Conservation (phyloP, 2,113 vertebrate genomes). For the Syrmaticus mikado region DNA sequence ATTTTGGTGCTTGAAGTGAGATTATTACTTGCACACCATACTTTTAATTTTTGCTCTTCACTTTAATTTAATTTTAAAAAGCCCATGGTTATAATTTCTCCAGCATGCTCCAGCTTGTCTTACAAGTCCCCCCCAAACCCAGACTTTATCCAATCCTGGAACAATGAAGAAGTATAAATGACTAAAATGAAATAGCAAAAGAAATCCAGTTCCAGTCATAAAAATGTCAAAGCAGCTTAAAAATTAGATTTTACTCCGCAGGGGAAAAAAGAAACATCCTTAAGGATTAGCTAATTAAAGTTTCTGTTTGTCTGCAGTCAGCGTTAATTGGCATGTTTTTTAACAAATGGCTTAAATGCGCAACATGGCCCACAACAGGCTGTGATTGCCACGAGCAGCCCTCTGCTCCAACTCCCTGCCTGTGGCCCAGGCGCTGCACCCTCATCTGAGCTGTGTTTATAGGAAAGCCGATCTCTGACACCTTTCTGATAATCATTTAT, state of each 20-base stretch:
- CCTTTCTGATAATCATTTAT: neutral
- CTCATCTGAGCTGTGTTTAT: neutral
- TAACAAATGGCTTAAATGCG: neutral
- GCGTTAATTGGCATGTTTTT: neutral
- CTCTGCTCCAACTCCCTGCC: neutral
- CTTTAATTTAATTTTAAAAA: constrained; percentile 51
- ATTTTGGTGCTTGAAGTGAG: neutral
- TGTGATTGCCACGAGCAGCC: neutral
- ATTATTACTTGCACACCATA: neutral
- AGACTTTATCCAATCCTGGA: constrained; percentile 23
- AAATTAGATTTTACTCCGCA: neutral
- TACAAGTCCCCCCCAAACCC: neutral
- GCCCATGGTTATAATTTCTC: constrained; percentile 7
- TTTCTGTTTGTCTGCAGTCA: neutral
- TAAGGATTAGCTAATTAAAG: constrained; percentile 18
- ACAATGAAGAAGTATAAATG: constrained; percentile 30
- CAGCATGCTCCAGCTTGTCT: neutral
- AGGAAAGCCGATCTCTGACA: neutral
- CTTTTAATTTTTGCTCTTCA: constrained; percentile 14
- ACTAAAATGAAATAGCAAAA: constrained; percentile 28
- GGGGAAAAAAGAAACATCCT: neutral
- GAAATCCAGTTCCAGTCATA: neutral
- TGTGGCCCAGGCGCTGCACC: rapidly evolving
- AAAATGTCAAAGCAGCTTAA: neutral
- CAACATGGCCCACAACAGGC: neutral